Evolutionary conservation across 1,140 invertebrate species (phyloP).

Genomic region (Octopus sinensis): DNA sequence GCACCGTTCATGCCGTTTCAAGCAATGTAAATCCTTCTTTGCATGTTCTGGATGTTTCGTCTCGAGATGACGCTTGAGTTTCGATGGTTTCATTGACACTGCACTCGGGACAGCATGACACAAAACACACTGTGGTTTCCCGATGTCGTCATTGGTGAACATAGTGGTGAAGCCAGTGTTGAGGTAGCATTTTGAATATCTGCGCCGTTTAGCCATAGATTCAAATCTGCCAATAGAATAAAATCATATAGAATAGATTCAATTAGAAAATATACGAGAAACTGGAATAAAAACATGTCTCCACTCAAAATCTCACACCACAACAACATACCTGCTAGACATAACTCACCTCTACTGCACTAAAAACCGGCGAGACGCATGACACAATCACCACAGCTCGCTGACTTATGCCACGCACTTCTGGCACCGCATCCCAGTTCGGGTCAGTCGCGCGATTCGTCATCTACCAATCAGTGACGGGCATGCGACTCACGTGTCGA

Average conservation of each 20-base stretch:
- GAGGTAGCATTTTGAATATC: background rate
- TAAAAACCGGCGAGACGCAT: no score
- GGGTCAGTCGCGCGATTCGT: background rate
- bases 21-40: background rate
- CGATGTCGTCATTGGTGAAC: background rate
- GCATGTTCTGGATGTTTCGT: background rate
- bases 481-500: background rate
- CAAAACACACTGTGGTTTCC: background rate
- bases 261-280: no score
- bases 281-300: no score
- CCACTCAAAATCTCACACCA: no score
- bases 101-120: background rate
- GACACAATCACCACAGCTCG: no score
- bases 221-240: background rate
- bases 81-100: background rate
- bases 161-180: background rate
- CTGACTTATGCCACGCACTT: no score
- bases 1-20: background rate
- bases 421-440: no score
- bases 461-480: background rate
- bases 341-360: no score
- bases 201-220: background rate
- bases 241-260: background rate
- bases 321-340: no score
- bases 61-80: background rate